phyloP scores from a whole-genome alignment of 2,888 invertebrate species.

The Leptinotarsa tumamoca region DNA sequence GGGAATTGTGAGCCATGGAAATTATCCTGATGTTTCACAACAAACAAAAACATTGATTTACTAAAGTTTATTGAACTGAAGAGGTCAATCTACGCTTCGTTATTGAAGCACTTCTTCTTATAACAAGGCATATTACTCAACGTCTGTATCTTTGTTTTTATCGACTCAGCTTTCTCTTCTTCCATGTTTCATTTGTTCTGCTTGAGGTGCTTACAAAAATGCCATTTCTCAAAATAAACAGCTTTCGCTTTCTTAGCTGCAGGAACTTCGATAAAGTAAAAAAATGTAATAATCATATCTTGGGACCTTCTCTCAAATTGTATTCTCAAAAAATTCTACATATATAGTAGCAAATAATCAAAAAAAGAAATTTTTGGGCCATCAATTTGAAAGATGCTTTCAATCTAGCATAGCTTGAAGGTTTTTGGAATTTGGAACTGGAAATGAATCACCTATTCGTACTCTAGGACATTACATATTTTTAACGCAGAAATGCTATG shows the following conservation, averaged over 20 bases:
- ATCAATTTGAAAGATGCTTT: neutral
- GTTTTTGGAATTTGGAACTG: conserved; percentile 14
- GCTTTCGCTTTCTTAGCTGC: conserved; percentile 10
- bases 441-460: neutral
- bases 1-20: no score
- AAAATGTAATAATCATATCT: neutral
- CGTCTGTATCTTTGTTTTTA: no score
- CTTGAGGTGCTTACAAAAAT: neutral
- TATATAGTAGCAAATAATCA: no score
- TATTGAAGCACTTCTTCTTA: no score
- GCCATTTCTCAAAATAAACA: neutral
- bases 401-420: neutral
- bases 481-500: no score
- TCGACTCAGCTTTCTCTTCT: neutral
- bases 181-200: conserved; percentile 11
- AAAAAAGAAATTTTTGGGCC: neutral
- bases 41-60: no score
- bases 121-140: no score
- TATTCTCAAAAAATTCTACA: neutral
- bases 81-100: no score
- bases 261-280: neutral
- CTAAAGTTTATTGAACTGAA: no score
- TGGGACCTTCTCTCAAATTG: neutral
- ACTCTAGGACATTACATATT: no score
- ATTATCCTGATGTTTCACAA: no score